A percentile compares a stretch with the other conserved stretches of the same genome.
phyloP scores from a whole-genome alignment of 2,888 invertebrate genomes.

The Polymixis flavicincta region DNA sequence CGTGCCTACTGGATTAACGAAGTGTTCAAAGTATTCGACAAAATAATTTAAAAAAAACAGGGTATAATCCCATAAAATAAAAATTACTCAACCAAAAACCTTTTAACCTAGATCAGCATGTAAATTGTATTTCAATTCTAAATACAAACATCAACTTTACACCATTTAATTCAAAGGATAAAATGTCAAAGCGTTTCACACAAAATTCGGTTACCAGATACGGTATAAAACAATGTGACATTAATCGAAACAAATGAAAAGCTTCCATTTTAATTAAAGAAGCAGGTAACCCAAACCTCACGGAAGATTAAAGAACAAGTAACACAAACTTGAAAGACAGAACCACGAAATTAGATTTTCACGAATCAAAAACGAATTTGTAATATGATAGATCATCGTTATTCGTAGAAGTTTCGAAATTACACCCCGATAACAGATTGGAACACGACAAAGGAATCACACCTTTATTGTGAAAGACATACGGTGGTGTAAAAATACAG shows the following conservation, averaged over 20 bases:
- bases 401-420: slow-evolving; percentile 85
- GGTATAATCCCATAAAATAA: neutral
- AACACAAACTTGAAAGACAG: slow-evolving; percentile 76
- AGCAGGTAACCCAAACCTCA: slow-evolving; percentile 70
- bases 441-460: slow-evolving; percentile 66
- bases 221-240: slow-evolving; percentile 60
- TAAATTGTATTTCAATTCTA: slow-evolving; percentile 51
- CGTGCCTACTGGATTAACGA: neutral
- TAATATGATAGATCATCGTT: slow-evolving; percentile 86
- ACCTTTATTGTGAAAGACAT: slow-evolving; percentile 67
- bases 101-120: slow-evolving; percentile 45
- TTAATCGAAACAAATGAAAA: slow-evolving; percentile 58
- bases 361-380: slow-evolving; percentile 88
- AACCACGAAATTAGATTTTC: slow-evolving; percentile 85
- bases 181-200: slow-evolving; percentile 58
- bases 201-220: slow-evolving; percentile 55
- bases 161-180: slow-evolving; percentile 38
- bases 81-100: slow-evolving; percentile 30
- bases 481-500: slow-evolving; percentile 64
- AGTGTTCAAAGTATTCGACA: neutral
- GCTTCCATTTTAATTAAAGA: slow-evolving; percentile 64
- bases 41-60: neutral
- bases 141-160: slow-evolving; percentile 48
- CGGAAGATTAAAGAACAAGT: slow-evolving; percentile 79
- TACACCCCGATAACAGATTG: slow-evolving; percentile 74